Base-by-base conservation (phyloP, 1,140 invertebrate species). In the Scylla paramamosain region DNA sequence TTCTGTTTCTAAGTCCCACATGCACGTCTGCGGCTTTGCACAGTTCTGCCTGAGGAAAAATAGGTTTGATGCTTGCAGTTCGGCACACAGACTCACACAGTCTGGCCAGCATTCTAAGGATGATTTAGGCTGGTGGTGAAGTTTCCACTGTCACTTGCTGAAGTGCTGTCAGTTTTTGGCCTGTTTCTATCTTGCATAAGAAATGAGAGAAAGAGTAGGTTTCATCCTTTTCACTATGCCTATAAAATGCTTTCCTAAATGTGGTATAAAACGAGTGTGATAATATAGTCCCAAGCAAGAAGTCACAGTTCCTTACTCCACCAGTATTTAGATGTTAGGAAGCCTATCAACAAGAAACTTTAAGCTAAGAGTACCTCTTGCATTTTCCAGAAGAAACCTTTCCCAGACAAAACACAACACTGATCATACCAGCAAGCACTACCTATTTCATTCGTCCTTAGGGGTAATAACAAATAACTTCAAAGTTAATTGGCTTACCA, bases 291-390 rank as follows among this genome's bases (percentile, higher is more conserved):
- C 29, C 59, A 95, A 95, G 91, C 94, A 92, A 88, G 83, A 95
- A 92, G 52, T 95, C 82, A 92, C 94, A 92, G 45, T 92, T 59
- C 59, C 94, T 88, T 92, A 82, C 84, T 95, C 91, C 94, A 88
- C 94, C 94, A 67, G 84, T 92, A 88, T 48, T 45, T 67, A 67
- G 93, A 95, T 92, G 91, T 87, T 77, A 95, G 94, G 91, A 95
- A 95, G 91, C 91, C 91, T 95, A 95, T 95, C 91, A 91, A 95
- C 91, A 93, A 95, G 91, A 92, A 95, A 88, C 52, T 92, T 92
- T 52, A 95, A 95, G 91, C 91, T 92, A 89, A 95, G 59, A 91
- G 93, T 94, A 94, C 87, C 91, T 95, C 92, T 92, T 86, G 77
- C 89, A 87, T 92, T 92, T 91, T 95, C 90, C 94, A 92, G 82